Conservation (phyloP, 2,888 invertebrate species). For the Ophonus ardosiacus region DNA sequence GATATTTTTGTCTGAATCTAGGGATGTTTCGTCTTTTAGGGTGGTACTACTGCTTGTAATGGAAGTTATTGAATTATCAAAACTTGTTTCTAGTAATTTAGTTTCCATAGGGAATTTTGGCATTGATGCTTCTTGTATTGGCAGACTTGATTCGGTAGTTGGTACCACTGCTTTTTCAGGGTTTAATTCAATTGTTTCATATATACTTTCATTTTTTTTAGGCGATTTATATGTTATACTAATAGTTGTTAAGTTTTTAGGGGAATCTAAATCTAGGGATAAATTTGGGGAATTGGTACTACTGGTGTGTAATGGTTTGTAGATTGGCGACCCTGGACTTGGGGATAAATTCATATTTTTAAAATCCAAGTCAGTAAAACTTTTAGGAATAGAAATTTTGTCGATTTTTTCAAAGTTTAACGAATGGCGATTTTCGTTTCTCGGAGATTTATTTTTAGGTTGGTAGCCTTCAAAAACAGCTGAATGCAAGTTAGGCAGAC, state of each 20-base stretch:
- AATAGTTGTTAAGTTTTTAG: slow-evolving; percentile 82
- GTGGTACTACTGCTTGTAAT: slow-evolving; percentile 67
- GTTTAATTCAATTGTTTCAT: slow-evolving; percentile 79
- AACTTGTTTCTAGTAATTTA: slow-evolving; percentile 77
- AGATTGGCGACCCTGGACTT: slow-evolving; percentile 73
- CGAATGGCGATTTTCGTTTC: slow-evolving; percentile 73
- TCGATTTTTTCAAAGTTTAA: slow-evolving; percentile 71
- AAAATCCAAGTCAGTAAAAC: slow-evolving; percentile 72
- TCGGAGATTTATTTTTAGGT: slow-evolving; percentile 74
- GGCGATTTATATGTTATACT: slow-evolving; percentile 85
- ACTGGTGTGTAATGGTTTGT: slow-evolving; percentile 72
- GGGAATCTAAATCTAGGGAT: slow-evolving; percentile 73
- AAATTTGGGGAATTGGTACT: slow-evolving; percentile 72
- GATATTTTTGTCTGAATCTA: neutral
- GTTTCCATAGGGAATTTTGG: slow-evolving; percentile 70
- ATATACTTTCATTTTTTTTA: slow-evolving; percentile 76
- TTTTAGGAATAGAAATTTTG: slow-evolving; percentile 70
- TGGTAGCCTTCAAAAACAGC: slow-evolving; percentile 70
- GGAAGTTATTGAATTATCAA: slow-evolving; percentile 75
- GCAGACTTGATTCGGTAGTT: slow-evolving; percentile 78
- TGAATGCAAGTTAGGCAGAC: neutral
- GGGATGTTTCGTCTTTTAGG: slow-evolving; percentile 39
- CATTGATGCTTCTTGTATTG: slow-evolving; percentile 79
- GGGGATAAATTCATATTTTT: slow-evolving; percentile 70
- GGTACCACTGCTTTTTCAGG: slow-evolving; percentile 78